phyloP scores from a whole-genome alignment of 2,888 invertebrate genomes.

The Lypha dubia region DNA sequence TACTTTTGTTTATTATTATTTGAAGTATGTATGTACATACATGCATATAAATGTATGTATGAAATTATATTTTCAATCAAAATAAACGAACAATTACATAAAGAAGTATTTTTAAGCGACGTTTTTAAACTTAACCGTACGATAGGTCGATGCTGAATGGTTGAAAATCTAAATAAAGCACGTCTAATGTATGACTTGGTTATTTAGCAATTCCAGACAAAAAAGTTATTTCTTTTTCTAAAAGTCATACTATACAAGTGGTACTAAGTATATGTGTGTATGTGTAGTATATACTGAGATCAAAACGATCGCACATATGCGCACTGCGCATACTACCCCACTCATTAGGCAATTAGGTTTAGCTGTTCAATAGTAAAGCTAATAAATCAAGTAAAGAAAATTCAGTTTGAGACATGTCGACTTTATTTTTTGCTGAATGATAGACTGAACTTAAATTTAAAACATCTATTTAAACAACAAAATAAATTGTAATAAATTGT shows the following conservation, averaged over 20 bases:
- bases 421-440: slow-evolving; percentile 38
- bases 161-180: slow-evolving; percentile 56
- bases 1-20: slow-evolving; percentile 28
- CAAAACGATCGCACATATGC: neutral
- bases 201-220: slow-evolving; percentile 34
- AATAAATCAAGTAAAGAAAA: neutral
- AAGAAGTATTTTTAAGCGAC: neutral
- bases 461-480: neutral
- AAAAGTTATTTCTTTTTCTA: slow-evolving; percentile 36
- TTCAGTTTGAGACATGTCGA: slow-evolving; percentile 6
- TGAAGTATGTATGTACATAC: slow-evolving; percentile 5
- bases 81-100: neutral
- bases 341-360: slow-evolving; percentile 8
- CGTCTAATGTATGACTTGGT: slow-evolving; percentile 65
- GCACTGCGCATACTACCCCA: neutral
- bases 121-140: slow-evolving; percentile 56
- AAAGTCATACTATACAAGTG: slow-evolving; percentile 39
- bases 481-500: neutral
- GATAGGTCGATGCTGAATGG: slow-evolving; percentile 65
- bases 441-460: neutral
- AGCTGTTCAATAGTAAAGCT: slow-evolving; percentile 11
- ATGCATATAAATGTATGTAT: no score
- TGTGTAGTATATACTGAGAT: neutral
- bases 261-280: no score
- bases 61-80: no score